Evolutionary conservation across 2,113 vertebrate species (phyloP).

Genomic region (Phyllostomus hastatus): DNA sequence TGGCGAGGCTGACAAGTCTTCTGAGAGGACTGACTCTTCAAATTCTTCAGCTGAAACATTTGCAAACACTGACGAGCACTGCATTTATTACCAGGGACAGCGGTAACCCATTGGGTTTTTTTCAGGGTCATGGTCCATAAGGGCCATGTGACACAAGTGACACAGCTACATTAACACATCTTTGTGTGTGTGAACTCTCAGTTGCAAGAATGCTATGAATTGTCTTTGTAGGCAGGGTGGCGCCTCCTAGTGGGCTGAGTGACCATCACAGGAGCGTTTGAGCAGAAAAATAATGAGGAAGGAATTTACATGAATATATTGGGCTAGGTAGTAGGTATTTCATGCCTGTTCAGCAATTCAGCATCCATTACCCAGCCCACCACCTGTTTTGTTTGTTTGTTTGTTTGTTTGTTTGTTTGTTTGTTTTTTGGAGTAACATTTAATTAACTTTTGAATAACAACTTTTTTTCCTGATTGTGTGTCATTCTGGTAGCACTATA

Average conservation of each 20-base stretch:
- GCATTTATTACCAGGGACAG: slow-evolving; percentile 18
- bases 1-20: slow-evolving; percentile 56
- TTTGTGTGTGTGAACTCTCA: neutral
- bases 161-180: neutral
- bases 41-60: slow-evolving; percentile 54
- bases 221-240: neutral
- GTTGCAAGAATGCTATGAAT: neutral
- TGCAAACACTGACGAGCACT: slow-evolving; percentile 45
- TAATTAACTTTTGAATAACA: neutral
- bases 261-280: neutral
- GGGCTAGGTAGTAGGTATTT: neutral
- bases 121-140: neutral
- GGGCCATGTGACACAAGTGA: slow-evolving; percentile 43
- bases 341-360: neutral
- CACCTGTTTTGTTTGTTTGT: neutral
- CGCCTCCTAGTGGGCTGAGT: neutral
- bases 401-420: neutral
- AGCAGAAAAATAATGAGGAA: neutral
- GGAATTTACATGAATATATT: neutral
- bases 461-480: neutral
- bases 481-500: neutral
- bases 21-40: slow-evolving; percentile 37
- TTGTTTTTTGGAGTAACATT: neutral
- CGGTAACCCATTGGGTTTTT: slow-evolving; percentile 53
- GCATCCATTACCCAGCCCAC: neutral